These are phyloP conservation scores for Rhinophrynus dorsalis DNA, from an alignment of 2,797 vertebrate species.

Conservation along the genomic window DNA sequence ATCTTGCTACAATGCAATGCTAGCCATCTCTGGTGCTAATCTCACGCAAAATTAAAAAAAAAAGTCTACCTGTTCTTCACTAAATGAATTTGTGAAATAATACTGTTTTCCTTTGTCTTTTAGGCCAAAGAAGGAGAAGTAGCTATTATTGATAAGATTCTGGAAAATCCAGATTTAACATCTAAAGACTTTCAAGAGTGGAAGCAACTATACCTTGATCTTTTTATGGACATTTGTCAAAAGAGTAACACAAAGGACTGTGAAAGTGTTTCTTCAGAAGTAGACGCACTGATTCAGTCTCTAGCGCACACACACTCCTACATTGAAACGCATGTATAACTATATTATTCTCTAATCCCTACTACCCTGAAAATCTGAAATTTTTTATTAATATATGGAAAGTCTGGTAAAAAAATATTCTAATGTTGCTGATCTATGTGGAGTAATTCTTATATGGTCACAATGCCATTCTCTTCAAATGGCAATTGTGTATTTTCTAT, in stretches of 20 bases:
- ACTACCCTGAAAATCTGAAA: conserved; percentile 5
- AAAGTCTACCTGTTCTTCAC: too few relatives aligned
- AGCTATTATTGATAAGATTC: conserved; percentile 93
- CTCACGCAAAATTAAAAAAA: too few relatives aligned
- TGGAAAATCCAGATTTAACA: conserved; percentile 90
- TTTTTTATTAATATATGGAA: conserved; percentile 66
- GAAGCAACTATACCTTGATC: conserved; percentile 92
- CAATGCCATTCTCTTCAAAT: conserved; percentile 62
- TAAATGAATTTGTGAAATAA: too few relatives aligned
- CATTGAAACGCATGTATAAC: conserved; percentile 96
- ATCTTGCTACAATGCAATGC: too few relatives aligned
- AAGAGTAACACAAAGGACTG: conserved; percentile 67
- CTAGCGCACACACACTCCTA: conserved; percentile 94
- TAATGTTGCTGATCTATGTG: conserved; percentile 66
- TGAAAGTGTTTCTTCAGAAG: conserved; percentile 72
- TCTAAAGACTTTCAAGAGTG: conserved; percentile 97
- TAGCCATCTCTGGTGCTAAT: too few relatives aligned
- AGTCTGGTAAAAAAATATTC: conserved; percentile 68
- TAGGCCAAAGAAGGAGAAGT: conserved; percentile 98
- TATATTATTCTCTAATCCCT: conserved; percentile 53
- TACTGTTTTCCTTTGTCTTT: too few relatives aligned
- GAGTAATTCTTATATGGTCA: conserved; percentile 62
- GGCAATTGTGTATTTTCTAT: conserved; percentile 75
- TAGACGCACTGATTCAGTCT: conserved; percentile 78
- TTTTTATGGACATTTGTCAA: conserved; percentile 83